phyloP scores from a whole-genome alignment of 2,888 invertebrate genomes.

The Auanema freiburgensis region DNA sequence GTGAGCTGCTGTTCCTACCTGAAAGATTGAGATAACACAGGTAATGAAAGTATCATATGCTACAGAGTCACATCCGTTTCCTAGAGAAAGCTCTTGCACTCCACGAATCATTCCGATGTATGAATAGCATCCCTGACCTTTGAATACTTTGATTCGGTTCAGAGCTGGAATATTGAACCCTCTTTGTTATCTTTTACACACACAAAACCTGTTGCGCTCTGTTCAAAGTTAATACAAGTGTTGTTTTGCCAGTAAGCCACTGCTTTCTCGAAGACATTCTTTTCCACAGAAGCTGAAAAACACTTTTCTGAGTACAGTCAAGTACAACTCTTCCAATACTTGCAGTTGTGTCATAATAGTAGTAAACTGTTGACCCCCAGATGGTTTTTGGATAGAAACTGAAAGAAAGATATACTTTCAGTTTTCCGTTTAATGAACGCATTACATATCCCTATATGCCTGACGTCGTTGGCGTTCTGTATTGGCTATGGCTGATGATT shows the following conservation, averaged over 20 bases:
- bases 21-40: too few relatives aligned
- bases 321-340: conserved; percentile 15
- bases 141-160: conserved; percentile 45
- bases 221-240: conserved; percentile 53
- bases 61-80: conserved; percentile 56
- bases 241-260: conserved; percentile 52
- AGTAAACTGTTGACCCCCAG: conserved; percentile 40
- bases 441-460: conserved; percentile 15
- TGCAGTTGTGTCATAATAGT: conserved; percentile 34
- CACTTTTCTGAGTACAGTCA: neutral
- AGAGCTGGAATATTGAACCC: conserved; percentile 15
- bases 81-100: conserved; percentile 58
- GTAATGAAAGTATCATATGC: too few relatives aligned
- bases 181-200: neutral
- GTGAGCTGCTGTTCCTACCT: conserved; percentile 61
- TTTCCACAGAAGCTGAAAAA: conserved; percentile 31
- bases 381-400: conserved; percentile 39
- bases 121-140: conserved; percentile 53
- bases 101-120: conserved; percentile 52
- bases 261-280: conserved; percentile 36
- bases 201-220: conserved; percentile 36
- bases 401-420: neutral
- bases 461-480: conserved; percentile 11
- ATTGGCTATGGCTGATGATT: neutral
- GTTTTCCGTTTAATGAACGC: neutral